Evolutionary conservation across 2,113 vertebrate genomes (phyloP).

Genomic region (Oceanites oceanicus): DNA sequence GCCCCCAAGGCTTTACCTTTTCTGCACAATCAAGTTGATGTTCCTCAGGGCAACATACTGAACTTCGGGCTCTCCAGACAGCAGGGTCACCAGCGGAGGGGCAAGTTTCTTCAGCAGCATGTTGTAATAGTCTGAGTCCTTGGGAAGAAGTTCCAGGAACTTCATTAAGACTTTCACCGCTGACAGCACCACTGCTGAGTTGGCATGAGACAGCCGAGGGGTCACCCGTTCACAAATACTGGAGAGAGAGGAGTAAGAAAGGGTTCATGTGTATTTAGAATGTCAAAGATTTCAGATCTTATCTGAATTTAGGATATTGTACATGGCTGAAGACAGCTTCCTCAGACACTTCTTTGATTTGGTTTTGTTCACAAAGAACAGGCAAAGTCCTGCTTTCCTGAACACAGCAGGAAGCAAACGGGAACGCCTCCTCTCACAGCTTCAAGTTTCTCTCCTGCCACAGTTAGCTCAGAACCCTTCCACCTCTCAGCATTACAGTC

Average conservation of each 20-base stretch:
- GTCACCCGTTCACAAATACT: slow-evolving; percentile 98
- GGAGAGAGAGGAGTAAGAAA: neutral
- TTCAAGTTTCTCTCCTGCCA: neutral
- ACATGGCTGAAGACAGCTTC: neutral
- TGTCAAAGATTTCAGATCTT: neutral
- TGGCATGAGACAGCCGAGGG: slow-evolving; percentile 94
- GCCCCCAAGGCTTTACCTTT: slow-evolving; percentile 78
- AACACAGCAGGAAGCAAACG: neutral
- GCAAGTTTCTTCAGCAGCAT: slow-evolving; percentile 97
- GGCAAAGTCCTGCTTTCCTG: neutral
- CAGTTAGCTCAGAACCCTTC: neutral
- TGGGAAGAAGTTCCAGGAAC: slow-evolving; percentile 95
- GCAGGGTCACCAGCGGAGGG: slow-evolving; percentile 92
- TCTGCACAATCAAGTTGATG: slow-evolving; percentile 98
- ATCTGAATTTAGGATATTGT: neutral
- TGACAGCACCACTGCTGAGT: slow-evolving; percentile 96
- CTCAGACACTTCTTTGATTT: neutral
- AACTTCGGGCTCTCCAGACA: slow-evolving; percentile 97
- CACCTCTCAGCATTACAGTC: neutral
- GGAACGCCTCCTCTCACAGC: neutral
- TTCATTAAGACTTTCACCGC: slow-evolving; percentile 99
- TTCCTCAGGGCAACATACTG: slow-evolving; percentile 98
- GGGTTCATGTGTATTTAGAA: neutral
- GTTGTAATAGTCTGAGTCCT: slow-evolving; percentile 97
- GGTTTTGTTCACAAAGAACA: neutral